These are phyloP conservation scores for Trachymyrmex cornetzi DNA, from an alignment of 1,140 invertebrate genomes.

Conservation along the genomic window DNA sequence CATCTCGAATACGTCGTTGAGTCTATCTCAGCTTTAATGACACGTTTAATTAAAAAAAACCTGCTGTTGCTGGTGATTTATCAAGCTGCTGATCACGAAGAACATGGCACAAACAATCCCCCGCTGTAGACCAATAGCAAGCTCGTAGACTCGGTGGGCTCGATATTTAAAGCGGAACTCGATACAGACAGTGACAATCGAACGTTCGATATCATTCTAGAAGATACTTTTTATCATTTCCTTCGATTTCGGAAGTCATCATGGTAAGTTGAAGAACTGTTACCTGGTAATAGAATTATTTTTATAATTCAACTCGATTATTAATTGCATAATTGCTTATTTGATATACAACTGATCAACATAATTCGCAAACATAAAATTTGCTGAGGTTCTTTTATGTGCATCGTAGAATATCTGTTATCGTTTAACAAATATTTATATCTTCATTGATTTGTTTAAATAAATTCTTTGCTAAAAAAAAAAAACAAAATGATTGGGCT, in stretches of 20 bases:
- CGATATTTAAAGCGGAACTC: constrained; percentile 67
- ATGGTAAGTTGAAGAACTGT: constrained; percentile 32
- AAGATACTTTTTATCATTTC: constrained; percentile 14
- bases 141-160: not conserved
- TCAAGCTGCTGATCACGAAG: not conserved
- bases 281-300: not conserved
- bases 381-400: not conserved
- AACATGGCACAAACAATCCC: constrained; percentile 69
- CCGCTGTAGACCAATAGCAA: constrained; percentile 69
- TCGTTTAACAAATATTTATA: constrained; percentile 2
- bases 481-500: no score
- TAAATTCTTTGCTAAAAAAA: constrained; percentile 17
- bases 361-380: not conserved
- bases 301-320: not conserved
- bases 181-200: not conserved
- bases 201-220: not conserved
- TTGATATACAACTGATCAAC: not conserved
- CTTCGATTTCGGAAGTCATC: constrained; percentile 1
- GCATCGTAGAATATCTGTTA: not conserved
- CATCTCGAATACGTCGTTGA: constrained; percentile 51
- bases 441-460: not conserved
- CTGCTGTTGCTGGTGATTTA: constrained; percentile 59
- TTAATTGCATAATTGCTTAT: not conserved
- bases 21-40: constrained; percentile 46
- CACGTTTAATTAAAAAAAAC: constrained; percentile 45